phyloP scores from a whole-genome alignment of 2,888 invertebrate species.

The Parelbella ahira region DNA sequence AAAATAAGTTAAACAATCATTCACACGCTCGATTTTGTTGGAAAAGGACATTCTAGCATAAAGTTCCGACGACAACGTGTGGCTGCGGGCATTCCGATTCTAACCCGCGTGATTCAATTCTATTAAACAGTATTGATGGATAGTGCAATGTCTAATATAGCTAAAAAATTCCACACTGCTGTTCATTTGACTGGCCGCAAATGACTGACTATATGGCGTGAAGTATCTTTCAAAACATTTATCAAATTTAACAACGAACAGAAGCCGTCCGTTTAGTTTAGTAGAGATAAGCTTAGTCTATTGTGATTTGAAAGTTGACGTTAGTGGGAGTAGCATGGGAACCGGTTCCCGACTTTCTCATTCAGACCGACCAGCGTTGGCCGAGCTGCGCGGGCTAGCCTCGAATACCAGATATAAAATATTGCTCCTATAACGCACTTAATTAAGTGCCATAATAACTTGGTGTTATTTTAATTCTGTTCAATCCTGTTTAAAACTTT shows the following conservation, averaged over 20 bases:
- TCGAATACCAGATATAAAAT: slow-evolving; percentile 24
- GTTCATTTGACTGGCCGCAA: slow-evolving; percentile 27
- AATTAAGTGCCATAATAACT: too few species aligned
- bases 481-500: too few species aligned
- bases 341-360: slow-evolving; percentile 78
- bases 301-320: slow-evolving; percentile 79
- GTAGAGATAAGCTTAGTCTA: slow-evolving; percentile 57
- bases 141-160: neutral
- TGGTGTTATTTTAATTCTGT: too few species aligned
- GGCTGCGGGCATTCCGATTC: too few species aligned
- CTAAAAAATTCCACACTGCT: neutral
- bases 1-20: too few species aligned
- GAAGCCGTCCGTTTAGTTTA: slow-evolving; percentile 48
- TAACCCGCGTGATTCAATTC: too few species aligned
- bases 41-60: too few species aligned
- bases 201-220: slow-evolving; percentile 30
- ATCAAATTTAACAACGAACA: slow-evolving; percentile 36
- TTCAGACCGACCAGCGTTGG: slow-evolving; percentile 64
- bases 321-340: slow-evolving; percentile 52
- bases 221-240: slow-evolving; percentile 24
- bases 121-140: too few species aligned
- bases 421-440: slow-evolving; percentile 9
- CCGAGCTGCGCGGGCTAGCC: slow-evolving; percentile 28
- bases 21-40: too few species aligned
- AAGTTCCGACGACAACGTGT: too few species aligned